A percentile compares a stretch with the other conserved stretches of the same genome.
phyloP scores from a whole-genome alignment of 2,113 vertebrate species.

The Pogonocichla stellata region DNA sequence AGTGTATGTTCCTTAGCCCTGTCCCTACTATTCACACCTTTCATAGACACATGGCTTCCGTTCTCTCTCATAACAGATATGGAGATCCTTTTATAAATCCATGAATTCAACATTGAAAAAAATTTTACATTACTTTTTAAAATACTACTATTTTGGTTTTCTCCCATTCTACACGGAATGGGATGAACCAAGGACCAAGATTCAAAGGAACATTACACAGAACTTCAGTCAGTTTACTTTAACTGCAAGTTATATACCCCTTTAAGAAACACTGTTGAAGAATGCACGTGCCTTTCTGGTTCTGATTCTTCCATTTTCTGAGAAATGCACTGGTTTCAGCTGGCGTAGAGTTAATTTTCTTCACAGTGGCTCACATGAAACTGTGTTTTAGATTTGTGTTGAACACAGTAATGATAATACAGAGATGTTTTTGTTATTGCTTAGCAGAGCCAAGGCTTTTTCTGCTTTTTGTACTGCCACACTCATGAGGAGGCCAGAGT shows the following conservation, averaged over 20 bases:
- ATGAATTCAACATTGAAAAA: not conserved
- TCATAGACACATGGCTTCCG: not conserved
- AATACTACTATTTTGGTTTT: not conserved
- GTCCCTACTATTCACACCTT: not conserved
- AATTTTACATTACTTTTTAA: not conserved
- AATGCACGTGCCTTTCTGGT: not conserved
- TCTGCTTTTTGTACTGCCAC: not conserved
- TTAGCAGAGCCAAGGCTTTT: not conserved
- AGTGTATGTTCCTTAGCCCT: not conserved
- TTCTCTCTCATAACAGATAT: not conserved
- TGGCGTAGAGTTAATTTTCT: not conserved
- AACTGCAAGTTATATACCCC: not conserved
- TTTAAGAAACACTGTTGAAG: not conserved
- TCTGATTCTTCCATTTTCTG: not conserved
- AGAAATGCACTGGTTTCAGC: not conserved
- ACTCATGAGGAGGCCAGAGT: fast-evolving
- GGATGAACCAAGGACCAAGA: not conserved
- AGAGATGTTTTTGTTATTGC: not conserved
- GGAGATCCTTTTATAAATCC: not conserved
- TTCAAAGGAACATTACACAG: not conserved
- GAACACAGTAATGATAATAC: not conserved
- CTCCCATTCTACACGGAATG: not conserved
- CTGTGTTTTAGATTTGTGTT: not conserved
- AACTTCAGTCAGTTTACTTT: not conserved
- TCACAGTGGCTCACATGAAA: not conserved